Conservation (phyloP, 2,888 invertebrate species). For the Lasioglossum morio region DNA sequence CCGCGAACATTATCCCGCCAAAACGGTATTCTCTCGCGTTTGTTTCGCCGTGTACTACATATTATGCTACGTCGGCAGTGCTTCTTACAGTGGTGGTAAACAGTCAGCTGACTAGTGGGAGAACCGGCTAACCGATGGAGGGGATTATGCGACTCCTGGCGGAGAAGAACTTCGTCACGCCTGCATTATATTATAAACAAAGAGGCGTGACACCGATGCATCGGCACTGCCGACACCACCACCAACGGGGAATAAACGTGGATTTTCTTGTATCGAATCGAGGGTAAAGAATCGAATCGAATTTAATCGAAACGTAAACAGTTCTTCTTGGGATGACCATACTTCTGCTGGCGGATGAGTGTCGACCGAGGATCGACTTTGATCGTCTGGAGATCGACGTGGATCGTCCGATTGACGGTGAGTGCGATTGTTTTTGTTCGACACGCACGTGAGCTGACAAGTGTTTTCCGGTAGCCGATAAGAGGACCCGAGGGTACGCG, state of each 20-base stretch:
- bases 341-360: slow-evolving; percentile 33
- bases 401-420: slow-evolving; percentile 31
- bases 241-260: slow-evolving; percentile 40
- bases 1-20: not conserved
- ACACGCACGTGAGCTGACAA: slow-evolving; percentile 35
- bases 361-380: slow-evolving; percentile 23
- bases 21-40: not conserved
- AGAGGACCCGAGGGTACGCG: not conserved
- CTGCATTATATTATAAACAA: slow-evolving; percentile 25
- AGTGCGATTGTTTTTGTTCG: slow-evolving; percentile 53
- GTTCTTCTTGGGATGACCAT: slow-evolving; percentile 56
- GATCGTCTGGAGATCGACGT: slow-evolving; percentile 21
- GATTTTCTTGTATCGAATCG: slow-evolving; percentile 36
- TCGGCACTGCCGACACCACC: slow-evolving; percentile 27
- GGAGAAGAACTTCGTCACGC: slow-evolving; percentile 16
- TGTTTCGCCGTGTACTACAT: not conserved
- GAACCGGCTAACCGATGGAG: slow-evolving; percentile 3
- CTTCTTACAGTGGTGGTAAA: not conserved
- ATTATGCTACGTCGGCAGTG: not conserved
- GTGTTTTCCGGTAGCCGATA: slow-evolving; percentile 12
- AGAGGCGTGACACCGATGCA: slow-evolving; percentile 48
- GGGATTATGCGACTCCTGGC: slow-evolving; percentile 14
- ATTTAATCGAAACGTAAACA: not conserved
- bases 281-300: not conserved
- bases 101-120: slow-evolving; percentile 15